A percentile compares a stretch with the other conserved stretches of the same genome.
Evolutionary conservation across 2,888 invertebrate species (phyloP).

Genomic region (Ophion costatus): DNA sequence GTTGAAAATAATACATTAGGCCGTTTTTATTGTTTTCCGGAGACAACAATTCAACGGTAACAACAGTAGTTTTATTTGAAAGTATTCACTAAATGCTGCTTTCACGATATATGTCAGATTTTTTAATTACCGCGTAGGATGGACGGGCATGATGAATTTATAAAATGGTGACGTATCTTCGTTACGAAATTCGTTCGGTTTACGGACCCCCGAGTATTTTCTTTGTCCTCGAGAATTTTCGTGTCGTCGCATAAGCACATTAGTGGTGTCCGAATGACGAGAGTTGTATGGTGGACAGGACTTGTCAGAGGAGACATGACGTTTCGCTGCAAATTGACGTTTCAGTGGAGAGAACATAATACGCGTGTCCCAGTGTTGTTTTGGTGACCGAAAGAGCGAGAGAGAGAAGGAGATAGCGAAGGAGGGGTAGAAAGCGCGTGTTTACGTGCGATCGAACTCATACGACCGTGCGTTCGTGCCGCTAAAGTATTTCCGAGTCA

Average conservation of each 20-base stretch:
- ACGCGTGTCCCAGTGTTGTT: slow-evolving; percentile 6
- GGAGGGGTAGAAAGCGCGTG: not conserved
- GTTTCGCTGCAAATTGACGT: not conserved
- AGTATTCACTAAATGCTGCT: not conserved
- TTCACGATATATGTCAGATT: not conserved
- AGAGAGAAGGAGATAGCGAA: not conserved
- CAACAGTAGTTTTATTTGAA: too few species aligned
- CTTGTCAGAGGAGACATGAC: not conserved
- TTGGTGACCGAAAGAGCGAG: not conserved
- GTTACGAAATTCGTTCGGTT: too few species aligned
- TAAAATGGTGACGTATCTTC: too few species aligned
- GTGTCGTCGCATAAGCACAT: not conserved
- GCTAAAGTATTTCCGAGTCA: slow-evolving; percentile 2
- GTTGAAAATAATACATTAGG: too few species aligned
- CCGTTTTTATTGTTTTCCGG: too few species aligned
- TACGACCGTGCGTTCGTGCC: not conserved
- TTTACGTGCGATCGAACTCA: slow-evolving; percentile 26
- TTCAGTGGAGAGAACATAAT: not conserved
- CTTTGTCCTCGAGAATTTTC: not conserved
- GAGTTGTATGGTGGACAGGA: not conserved
- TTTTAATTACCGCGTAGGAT: not conserved
- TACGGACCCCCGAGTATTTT: not conserved
- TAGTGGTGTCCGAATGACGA: not conserved
- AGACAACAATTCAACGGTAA: too few species aligned
- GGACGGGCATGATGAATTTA: not conserved